A percentile compares a stretch with the other conserved stretches of the same genome.
These are phyloP conservation scores for Aegypius monachus DNA, from an alignment of 2,113 vertebrate species.

Conservation along the genomic window DNA sequence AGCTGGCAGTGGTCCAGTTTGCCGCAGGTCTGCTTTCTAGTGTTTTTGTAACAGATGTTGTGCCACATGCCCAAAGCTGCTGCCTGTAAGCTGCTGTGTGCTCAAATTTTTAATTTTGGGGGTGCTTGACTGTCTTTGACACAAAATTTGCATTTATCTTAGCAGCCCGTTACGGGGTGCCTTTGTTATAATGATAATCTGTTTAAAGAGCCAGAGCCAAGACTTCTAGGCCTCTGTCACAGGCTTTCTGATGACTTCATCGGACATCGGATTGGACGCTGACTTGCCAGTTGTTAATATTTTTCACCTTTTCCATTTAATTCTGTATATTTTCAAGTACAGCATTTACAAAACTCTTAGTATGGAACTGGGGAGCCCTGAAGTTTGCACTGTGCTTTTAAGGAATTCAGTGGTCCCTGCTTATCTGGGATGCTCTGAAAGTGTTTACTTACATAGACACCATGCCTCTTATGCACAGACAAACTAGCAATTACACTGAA, in stretches of 20 bases:
- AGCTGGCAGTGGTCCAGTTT: constrained; percentile 64
- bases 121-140: background rate
- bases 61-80: constrained; percentile 64
- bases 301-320: background rate
- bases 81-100: constrained; percentile 38
- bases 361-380: background rate
- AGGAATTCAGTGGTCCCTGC: background rate
- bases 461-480: background rate
- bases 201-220: background rate
- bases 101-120: constrained; percentile 32
- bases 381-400: background rate
- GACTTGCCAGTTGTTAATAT: background rate
- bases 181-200: background rate
- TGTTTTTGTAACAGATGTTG: constrained; percentile 71
- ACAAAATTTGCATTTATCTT: background rate
- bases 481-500: background rate
- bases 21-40: constrained; percentile 65
- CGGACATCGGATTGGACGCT: background rate
- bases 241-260: background rate
- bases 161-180: background rate
- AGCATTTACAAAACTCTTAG: background rate
- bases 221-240: background rate
- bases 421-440: background rate
- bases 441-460: background rate
- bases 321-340: background rate